Evolutionary conservation across 2,888 invertebrate genomes (phyloP).

Genomic region (Platerodrilus igneus): DNA sequence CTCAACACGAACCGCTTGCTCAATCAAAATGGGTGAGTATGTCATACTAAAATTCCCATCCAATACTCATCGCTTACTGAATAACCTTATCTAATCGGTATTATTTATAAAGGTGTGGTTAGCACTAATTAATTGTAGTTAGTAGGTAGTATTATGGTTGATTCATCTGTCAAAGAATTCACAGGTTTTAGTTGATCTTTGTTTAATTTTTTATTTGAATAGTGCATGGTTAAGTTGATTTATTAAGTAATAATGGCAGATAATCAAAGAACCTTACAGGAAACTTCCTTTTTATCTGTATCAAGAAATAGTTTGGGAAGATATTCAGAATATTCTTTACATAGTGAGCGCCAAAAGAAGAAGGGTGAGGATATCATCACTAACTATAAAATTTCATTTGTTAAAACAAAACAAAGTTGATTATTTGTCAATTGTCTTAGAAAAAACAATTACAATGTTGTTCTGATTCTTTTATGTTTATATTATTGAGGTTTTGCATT

Average conservation of each 20-base stretch:
- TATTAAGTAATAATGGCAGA: too few species aligned
- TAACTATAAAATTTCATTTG: too few species aligned
- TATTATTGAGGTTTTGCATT: too few species aligned
- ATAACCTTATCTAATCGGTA: conserved; percentile 11
- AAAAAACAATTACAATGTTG: conserved; percentile 10
- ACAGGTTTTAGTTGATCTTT: conserved; percentile 1
- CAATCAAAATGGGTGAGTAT: too few species aligned
- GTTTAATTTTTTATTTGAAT: neutral
- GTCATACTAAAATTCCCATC: too few species aligned
- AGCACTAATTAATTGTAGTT: conserved; percentile 5
- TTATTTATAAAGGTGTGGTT: conserved; percentile 14
- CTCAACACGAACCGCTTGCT: too few species aligned
- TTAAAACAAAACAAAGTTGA: too few species aligned
- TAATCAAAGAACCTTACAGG: conserved; percentile 17
- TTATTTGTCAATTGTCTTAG: neutral
- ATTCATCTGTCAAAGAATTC: neutral
- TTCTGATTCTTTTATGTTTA: neutral
- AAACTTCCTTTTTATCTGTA: conserved; percentile 23
- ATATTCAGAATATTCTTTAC: conserved; percentile 22
- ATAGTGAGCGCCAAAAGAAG: too few species aligned
- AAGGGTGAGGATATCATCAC: too few species aligned
- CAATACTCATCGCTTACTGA: too few species aligned
- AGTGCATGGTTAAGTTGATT: too few species aligned
- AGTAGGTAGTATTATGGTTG: conserved; percentile 7
- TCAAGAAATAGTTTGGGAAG: conserved; percentile 22